phyloP scores from a whole-genome alignment of 30 jellyfish, hydroid and myxozoan genomes.

The Chironex yamaguchii region DNA sequence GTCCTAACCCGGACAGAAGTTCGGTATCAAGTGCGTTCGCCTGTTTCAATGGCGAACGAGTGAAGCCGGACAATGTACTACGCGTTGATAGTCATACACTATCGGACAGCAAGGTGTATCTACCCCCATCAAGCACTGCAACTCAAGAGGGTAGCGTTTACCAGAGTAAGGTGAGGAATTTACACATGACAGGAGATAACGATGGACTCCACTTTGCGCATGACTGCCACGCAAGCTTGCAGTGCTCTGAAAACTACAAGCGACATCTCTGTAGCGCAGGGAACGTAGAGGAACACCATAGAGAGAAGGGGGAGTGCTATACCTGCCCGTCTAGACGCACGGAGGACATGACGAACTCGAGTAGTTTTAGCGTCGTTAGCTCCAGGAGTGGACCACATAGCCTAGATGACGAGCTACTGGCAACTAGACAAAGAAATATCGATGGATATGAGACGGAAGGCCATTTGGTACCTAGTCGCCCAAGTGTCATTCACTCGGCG shows the following conservation, averaged over 20 bases:
- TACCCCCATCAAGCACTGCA: background rate
- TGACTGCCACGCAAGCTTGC: background rate
- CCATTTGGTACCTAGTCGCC: background rate
- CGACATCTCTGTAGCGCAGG: background rate
- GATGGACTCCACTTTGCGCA: background rate
- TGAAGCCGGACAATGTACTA: background rate
- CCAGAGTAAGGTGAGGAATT: background rate
- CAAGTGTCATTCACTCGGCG: background rate
- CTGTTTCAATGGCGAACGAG: background rate
- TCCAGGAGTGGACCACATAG: background rate
- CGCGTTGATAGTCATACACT: background rate
- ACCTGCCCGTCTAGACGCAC: background rate
- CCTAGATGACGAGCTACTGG: background rate
- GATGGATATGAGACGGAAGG: background rate
- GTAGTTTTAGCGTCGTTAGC: background rate
- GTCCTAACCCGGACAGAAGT: background rate
- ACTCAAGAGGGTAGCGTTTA: background rate
- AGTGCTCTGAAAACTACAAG: background rate
- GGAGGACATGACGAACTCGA: background rate
- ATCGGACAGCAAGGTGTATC: background rate
- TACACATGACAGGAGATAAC: background rate
- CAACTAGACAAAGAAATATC: too few species aligned
- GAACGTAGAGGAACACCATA: background rate
- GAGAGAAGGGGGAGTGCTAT: background rate
- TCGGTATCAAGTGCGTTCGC: background rate